Evolutionary conservation across 2,113 vertebrate genomes (phyloP), one percentile per base, ranked within the genome.

Genomic region (Strix uralensis): DNA sequence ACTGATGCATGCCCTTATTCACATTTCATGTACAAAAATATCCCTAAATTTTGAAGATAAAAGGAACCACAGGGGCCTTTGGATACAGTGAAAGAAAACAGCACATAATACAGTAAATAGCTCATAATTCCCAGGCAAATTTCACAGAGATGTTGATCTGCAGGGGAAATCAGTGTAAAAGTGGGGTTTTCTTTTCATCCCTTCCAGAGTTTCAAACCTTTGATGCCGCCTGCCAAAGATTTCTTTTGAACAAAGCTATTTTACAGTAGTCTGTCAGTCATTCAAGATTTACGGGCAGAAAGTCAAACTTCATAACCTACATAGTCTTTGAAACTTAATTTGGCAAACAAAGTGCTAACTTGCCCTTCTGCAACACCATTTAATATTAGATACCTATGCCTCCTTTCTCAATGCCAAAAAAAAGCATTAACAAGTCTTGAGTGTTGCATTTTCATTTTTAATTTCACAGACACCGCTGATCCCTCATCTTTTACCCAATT

Each of bases 321-420:
- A 91, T 4, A 88, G 87, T 95, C 97, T 98, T 98, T 98, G 97
- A 97, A 98, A 97, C 92, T 97, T 97, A 97, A 98, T 97, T 97
- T 98, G 97, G 97, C 96, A 97, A 97, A 95, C 91, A 90, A 97
- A 96, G 91, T 94, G 92, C 97, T 97, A 97, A 94, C 95, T 92
- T 94, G 95, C 14, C 44, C 91, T 96, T 98, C 93, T 95, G 85
- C 91, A 96, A 85, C 66, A 88, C 40, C 92, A 90, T 86, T 97
- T 97, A 96, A 96, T 97, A 97, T 97, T 94, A 97, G 92, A 96
- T 90, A 95, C 95, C 95, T 96, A 55, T 94, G 81, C 74, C 79
- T 98, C 72, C 88, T 85, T 96, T 95, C 86, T 88, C 29, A 34
- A 88, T 86, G 96, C 93, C 95, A 97, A 96, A 92, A 97, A 96